Evolutionary conservation across 1,140 invertebrate genomes (phyloP).

Genomic region (Macrobrachium rosenbergii): DNA sequence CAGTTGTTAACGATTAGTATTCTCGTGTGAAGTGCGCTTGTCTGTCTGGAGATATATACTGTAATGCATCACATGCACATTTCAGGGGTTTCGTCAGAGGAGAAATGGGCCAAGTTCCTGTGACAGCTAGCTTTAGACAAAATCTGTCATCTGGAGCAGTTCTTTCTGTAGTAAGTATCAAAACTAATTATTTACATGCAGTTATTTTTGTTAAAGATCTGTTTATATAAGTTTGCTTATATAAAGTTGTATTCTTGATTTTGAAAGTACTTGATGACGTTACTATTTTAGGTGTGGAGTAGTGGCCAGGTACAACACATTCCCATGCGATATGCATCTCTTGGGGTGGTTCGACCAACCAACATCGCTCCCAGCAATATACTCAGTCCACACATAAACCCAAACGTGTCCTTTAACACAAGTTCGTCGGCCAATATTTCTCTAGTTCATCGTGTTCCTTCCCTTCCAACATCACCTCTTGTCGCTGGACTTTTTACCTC

Average conservation of each 20-base stretch:
- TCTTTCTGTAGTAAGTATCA: slow-evolving; percentile 32
- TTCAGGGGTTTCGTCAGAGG: slow-evolving; percentile 49
- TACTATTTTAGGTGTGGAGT: slow-evolving; percentile 41
- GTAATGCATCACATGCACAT: not conserved
- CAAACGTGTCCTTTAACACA: not conserved
- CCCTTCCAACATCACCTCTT: not conserved
- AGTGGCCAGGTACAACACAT: slow-evolving; percentile 51
- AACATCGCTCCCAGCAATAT: not conserved
- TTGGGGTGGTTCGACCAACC: not conserved
- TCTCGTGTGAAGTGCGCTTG: no score
- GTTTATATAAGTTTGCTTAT: not conserved
- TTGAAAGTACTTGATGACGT: not conserved
- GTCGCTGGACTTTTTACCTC: not conserved
- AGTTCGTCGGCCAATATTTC: not conserved
- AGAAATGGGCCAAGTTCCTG: slow-evolving; percentile 36
- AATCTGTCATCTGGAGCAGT: slow-evolving; percentile 40
- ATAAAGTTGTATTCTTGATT: not conserved
- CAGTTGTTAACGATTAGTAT: no score
- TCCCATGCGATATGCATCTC: slow-evolving; percentile 46
- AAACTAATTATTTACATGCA: not conserved
- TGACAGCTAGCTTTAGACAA: slow-evolving; percentile 44
- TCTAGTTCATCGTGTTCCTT: not conserved
- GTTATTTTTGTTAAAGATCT: no score
- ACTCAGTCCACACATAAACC: not conserved
- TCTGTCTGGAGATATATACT: no score